Conservation (phyloP, 1,140 invertebrate species). For the Oedothorax gibbosus region DNA sequence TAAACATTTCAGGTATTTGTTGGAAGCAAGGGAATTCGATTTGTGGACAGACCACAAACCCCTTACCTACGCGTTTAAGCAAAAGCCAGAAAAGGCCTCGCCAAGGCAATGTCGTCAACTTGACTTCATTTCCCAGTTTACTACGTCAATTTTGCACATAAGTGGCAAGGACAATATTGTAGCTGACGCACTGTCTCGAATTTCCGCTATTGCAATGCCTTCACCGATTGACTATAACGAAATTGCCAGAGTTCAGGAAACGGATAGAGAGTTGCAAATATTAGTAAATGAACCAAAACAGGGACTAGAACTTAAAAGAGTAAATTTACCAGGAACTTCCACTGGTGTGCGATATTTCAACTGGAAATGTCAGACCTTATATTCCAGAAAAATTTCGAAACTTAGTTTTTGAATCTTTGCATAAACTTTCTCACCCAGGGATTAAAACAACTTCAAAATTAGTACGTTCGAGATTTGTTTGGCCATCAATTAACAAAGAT, state of each 20-base stretch:
- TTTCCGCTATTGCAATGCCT: not conserved
- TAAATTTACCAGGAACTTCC: not conserved
- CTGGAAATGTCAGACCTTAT: not conserved
- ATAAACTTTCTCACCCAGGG: conserved; percentile 45
- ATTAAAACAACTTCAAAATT: conserved; percentile 14
- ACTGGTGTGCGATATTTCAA: conserved; percentile 42
- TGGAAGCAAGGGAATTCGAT: conserved; percentile 65
- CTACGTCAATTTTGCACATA: conserved; percentile 66
- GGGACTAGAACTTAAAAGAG: not conserved
- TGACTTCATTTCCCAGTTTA: conserved; percentile 68
- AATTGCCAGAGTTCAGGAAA: conserved; percentile 33
- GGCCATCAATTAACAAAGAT: conserved; percentile 19
- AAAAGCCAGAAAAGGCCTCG: conserved; percentile 51
- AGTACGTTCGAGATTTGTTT: conserved; percentile 8
- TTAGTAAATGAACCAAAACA: not conserved
- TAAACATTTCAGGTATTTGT: conserved; percentile 63
- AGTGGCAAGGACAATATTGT: conserved; percentile 65
- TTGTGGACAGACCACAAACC: conserved; percentile 65
- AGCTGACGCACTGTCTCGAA: conserved; percentile 48
- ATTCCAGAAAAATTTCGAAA: conserved; percentile 23
- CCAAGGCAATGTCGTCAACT: conserved; percentile 65
- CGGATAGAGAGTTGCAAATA: conserved; percentile 30
- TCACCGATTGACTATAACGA: conserved; percentile 9
- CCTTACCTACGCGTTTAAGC: conserved; percentile 63
- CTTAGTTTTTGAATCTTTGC: conserved; percentile 28